Conservation (phyloP, 2,888 invertebrate species). For the Heliconius erato region DNA sequence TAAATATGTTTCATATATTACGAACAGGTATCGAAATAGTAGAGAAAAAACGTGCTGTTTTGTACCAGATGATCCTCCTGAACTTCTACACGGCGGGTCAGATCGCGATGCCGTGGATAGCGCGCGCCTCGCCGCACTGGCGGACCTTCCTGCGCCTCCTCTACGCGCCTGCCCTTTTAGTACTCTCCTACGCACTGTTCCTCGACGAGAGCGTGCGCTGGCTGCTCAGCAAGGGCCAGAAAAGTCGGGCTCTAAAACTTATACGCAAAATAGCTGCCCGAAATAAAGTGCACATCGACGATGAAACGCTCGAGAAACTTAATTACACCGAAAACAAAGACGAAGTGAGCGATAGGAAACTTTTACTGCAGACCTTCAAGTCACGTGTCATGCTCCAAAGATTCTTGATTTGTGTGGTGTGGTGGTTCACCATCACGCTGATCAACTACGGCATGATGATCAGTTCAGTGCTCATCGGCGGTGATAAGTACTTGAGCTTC, state of each 20-base stretch:
- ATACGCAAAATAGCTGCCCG: conserved; percentile 76
- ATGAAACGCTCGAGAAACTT: conserved; percentile 63
- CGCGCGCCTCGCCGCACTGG: conserved; percentile 81
- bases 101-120: conserved; percentile 77
- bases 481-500: conserved; percentile 80
- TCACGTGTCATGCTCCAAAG: conserved; percentile 78
- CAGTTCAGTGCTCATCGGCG: conserved; percentile 77
- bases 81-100: conserved; percentile 78
- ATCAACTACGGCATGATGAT: conserved; percentile 84
- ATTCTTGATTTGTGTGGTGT: conserved; percentile 77
- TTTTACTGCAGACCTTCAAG: conserved; percentile 74
- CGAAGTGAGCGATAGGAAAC: conserved; percentile 65
- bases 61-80: conserved; percentile 79
- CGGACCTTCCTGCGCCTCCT: conserved; percentile 75
- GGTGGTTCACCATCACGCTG: conserved; percentile 82
- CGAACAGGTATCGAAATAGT: conserved; percentile 78
- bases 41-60: conserved; percentile 73
- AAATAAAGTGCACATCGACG: conserved; percentile 70
- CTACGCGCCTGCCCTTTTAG: conserved; percentile 76
- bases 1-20: neutral
- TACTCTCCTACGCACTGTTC: conserved; percentile 74
- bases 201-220: conserved; percentile 81
- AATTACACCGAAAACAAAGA: conserved; percentile 68
- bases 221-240: conserved; percentile 79
- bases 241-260: conserved; percentile 65